Conservation (phyloP, 2,888 invertebrate species). For the Mylabris sibirica region DNA sequence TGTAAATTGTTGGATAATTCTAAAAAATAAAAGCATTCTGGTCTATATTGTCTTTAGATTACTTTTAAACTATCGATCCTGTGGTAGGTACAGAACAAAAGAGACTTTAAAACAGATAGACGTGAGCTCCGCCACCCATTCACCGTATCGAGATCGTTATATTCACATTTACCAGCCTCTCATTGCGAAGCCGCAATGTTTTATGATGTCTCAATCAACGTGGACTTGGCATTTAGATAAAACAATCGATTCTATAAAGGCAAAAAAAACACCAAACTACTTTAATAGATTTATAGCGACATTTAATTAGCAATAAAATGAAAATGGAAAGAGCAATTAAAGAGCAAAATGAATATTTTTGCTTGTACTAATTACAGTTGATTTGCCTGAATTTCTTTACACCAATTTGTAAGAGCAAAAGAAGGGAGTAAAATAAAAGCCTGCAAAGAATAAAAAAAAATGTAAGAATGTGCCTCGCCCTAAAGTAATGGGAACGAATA, state of each 20-base stretch:
- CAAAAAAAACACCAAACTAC: not conserved
- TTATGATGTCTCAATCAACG: conserved; percentile 49
- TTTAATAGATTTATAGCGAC: not conserved
- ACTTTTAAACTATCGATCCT: conserved; percentile 33
- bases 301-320: conserved; percentile 5
- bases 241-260: not conserved
- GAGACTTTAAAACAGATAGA: conserved; percentile 21
- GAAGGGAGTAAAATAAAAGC: no score
- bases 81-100: conserved; percentile 36
- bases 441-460: no score
- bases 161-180: conserved; percentile 43
- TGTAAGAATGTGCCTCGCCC: not conserved
- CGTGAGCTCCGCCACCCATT: conserved; percentile 44
- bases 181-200: conserved; percentile 34
- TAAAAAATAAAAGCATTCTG: not conserved
- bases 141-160: conserved; percentile 43
- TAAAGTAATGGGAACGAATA: not conserved
- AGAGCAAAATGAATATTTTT: no score
- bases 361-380: no score
- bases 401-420: no score
- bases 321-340: not conserved
- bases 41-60: conserved; percentile 5
- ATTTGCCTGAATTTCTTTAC: no score
- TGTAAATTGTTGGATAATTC: not conserved
- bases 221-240: not conserved